A percentile compares a stretch with the other conserved stretches of the same genome.
These are phyloP conservation scores for Oxygymnocypris stewartii DNA, from an alignment of 2,113 vertebrate species.

Conservation along the genomic window DNA sequence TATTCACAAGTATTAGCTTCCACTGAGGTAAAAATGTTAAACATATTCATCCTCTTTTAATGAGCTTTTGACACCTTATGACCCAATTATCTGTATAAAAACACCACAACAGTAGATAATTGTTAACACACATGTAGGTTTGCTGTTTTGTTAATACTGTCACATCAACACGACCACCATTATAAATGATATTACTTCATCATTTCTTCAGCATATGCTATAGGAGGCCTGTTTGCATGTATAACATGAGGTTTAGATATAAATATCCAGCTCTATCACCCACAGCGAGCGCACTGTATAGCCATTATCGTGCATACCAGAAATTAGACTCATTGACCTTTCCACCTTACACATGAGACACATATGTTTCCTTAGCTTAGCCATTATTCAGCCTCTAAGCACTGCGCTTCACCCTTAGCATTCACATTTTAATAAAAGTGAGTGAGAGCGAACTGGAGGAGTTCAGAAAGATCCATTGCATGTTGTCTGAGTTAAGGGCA, in stretches of 20 bases:
- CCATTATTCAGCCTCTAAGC: slow-evolving; percentile 39
- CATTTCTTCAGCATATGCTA: background rate
- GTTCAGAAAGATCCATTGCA: slow-evolving; percentile 35
- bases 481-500: slow-evolving; percentile 41
- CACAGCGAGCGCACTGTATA: slow-evolving; percentile 13
- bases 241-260: slow-evolving; percentile 19
- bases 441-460: slow-evolving; percentile 27
- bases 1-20: background rate
- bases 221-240: background rate
- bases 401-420: background rate
- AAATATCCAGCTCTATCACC: background rate
- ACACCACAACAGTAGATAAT: background rate
- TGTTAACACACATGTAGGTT: background rate
- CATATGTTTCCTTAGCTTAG: slow-evolving; percentile 51
- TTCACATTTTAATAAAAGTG: slow-evolving; percentile 40
- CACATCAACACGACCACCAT: background rate
- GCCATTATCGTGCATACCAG: slow-evolving; percentile 35
- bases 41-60: background rate
- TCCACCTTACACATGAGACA: slow-evolving; percentile 52
- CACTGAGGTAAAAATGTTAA: background rate
- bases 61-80: background rate
- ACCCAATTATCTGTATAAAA: background rate
- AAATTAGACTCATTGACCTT: slow-evolving; percentile 55
- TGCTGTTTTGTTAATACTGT: background rate
- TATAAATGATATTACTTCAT: background rate